These are phyloP conservation scores for Pegoplata infirma DNA, from an alignment of 2,888 invertebrate genomes.

Conservation along the genomic window DNA sequence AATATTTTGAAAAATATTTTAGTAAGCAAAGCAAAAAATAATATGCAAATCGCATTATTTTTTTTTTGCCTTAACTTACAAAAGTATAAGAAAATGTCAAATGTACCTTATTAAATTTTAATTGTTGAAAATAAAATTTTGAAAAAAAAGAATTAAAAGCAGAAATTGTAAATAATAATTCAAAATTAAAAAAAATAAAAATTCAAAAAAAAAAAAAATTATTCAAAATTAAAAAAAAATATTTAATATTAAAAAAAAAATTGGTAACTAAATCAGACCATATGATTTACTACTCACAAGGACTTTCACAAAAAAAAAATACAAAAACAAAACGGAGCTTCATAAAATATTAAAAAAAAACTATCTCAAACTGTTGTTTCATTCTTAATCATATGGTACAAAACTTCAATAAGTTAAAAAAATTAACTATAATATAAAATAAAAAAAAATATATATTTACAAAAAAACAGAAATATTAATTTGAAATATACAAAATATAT, in stretches of 20 bases:
- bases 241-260: no score
- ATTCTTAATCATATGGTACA: conserved; percentile 43
- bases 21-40: not conserved
- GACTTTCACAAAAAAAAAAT: no score
- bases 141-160: conserved; percentile 3
- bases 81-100: conserved; percentile 43
- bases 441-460: not conserved
- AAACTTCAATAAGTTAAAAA: conserved; percentile 29
- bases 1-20: not conserved
- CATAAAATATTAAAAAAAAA: not conserved
- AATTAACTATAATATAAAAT: not conserved
- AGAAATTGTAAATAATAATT: not conserved
- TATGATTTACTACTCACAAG: not conserved
- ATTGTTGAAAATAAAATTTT: not conserved
- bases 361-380: conserved; percentile 30
- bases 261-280: conserved; percentile 29
- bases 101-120: conserved; percentile 51
- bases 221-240: not conserved
- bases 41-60: not conserved
- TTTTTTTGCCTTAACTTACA: not conserved
- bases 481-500: not conserved
- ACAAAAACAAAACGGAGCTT: not conserved
- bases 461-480: not conserved
- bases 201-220: not conserved
- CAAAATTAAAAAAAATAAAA: conserved; percentile 11